Evolutionary conservation across 1,140 invertebrate genomes (phyloP), one percentile per base, ranked within the genome.

Genomic region (Neodiprion lecontei): DNA sequence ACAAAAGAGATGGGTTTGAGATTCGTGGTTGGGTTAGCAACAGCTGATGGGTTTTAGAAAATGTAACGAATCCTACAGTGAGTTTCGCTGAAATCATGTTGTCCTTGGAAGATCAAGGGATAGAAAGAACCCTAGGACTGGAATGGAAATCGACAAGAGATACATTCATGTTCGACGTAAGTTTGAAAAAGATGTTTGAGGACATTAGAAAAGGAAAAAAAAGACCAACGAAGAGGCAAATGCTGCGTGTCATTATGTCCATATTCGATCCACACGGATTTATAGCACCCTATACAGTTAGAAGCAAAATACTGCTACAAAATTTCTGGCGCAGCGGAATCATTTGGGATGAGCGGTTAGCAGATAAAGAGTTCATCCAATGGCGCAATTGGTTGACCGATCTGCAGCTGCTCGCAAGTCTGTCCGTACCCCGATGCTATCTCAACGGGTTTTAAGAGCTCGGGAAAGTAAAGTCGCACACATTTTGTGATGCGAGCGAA

Each of bases 401-500:
- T 3, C 49, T 76, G 10, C 50, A 10, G 10, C 10, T 11, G n/a
- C 10, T 53, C 10, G n/a, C 10, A n/a, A 10, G n/a, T 1, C n/a
- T 10, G 10, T 10, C n/a, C 10, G 50, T 53, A n/a, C 50, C 50
- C 10, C 10, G 50, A n/a, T 53, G 50, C 50, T 53, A 53, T 14
- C n/a, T 53, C n/a, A n/a, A 10, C 50, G 50, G 50, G 50, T 1
- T 1, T 2, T 53, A 48, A 2, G 23, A 23, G 48, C 28, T n/a
- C 10, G 28, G n/a, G 9, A 49, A 48, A 69, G 9, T 48, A 71
- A 73, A 86, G 66, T 50, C 86, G n/a, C 85, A 88, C 74, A 72
- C 81, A 0, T 87, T 86, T 72, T 77, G 75, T 49, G 84, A 85
- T n/a, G 84, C 84, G 0, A 85, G 83, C 48, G 76, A 83, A 48